Evolutionary conservation across 1,140 invertebrate genomes (phyloP), one percentile per base, ranked within the genome.

Genomic region (Drosophila setifemur): DNA sequence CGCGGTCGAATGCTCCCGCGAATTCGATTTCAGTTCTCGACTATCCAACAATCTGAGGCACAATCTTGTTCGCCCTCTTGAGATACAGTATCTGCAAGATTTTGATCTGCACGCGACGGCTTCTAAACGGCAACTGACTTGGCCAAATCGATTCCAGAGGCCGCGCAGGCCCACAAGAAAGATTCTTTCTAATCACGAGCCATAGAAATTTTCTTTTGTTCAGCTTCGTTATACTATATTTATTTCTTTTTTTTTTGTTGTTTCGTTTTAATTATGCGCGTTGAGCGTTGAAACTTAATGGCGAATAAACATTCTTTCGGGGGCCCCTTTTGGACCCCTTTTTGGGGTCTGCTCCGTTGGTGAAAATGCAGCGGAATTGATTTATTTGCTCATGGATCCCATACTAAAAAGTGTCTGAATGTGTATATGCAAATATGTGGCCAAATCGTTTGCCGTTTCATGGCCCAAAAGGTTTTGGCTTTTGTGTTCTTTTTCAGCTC

Each of bases 91-190:
- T 14, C 21, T 25, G 37, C 52, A 35, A 16, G 8, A 52, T 49
- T 39, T 53, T 40, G 79, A 57, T 79, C 81, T 75, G 68, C 76
- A 86, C 79, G 70, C 79, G 79, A 60, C 81, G 81, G 48, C 81
- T 79, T 72, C 74, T 75, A 55, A 85, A 79, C 79, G 74, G 79
- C 79, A 86, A 85, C 79, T 85, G 79, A 75, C 39, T 75, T 85
- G 79, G 79, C 66, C 60, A 85, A 85, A 85, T 85, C 81, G 74
- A 85, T 85, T 75, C 45, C 52, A 54, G 33, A 37, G 31, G 53
- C 48, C 43, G 58, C 54, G 3, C 60, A 35, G 19, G 29, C 48
- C 28, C 48, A 53, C 44, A 73, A 69, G 49, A 73, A 73, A 66
- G 44, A 85, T 83, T 83, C 78, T 83, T 71, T 71, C 67, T 73